These are phyloP conservation scores for Melinopterus prodromus DNA, from an alignment of 2,888 invertebrate genomes.

Conservation along the genomic window DNA sequence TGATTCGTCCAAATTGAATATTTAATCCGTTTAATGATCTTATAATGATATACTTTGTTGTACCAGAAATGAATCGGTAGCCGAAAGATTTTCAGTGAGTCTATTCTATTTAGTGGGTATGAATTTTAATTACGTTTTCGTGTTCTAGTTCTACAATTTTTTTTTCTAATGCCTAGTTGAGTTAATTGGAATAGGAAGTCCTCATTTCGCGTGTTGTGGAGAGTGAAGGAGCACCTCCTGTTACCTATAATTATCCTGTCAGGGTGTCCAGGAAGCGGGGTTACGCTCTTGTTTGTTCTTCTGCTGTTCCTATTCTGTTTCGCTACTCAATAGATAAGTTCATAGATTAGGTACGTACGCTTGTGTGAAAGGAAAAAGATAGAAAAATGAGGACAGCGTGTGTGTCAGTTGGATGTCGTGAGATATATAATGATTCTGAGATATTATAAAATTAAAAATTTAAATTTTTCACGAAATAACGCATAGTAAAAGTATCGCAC, in stretches of 20 bases:
- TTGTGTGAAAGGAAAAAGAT: neutral
- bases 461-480: too few relatives aligned
- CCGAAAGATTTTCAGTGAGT: neutral
- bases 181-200: neutral
- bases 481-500: too few relatives aligned
- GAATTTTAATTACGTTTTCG: neutral
- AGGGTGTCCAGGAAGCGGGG: neutral
- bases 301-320: neutral
- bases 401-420: neutral
- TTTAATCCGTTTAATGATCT: neutral
- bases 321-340: neutral
- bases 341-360: neutral
- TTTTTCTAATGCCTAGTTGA: neutral
- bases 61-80: neutral
- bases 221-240: neutral
- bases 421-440: neutral
- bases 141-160: neutral
- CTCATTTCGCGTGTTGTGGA: neutral
- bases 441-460: too few relatives aligned
- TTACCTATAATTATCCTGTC: conserved; percentile 4
- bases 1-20: neutral
- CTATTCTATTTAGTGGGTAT: neutral
- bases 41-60: neutral
- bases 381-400: neutral
- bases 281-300: neutral